phyloP scores from a whole-genome alignment of 2,113 vertebrate genomes.

The Falcunculus frontatus region DNA sequence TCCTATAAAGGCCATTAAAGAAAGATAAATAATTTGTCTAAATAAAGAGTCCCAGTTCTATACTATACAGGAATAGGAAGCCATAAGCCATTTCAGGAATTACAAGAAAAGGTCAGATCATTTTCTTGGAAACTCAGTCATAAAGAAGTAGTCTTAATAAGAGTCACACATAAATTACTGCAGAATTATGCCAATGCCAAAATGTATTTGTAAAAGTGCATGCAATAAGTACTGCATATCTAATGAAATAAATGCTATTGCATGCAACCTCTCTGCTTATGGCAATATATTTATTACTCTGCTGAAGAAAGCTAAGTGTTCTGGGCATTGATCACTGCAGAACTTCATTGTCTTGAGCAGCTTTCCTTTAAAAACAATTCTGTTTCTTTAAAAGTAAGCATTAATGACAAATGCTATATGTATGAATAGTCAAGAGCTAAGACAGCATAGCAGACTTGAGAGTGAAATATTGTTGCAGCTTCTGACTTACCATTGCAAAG shows the following conservation, averaged over 20 bases:
- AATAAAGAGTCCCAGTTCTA: conserved; percentile 47
- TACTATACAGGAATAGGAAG: conserved; percentile 29
- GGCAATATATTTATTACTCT: conserved; percentile 52
- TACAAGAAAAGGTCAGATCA: conserved; percentile 42
- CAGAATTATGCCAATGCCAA: conserved; percentile 33
- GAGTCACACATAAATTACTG: conserved; percentile 49
- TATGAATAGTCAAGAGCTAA: neutral
- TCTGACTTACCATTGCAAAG: neutral
- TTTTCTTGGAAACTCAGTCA: conserved; percentile 56
- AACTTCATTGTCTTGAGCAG: conserved; percentile 53
- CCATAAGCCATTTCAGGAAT: conserved; percentile 29
- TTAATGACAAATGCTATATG: conserved; percentile 26
- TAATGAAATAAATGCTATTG: conserved; percentile 59
- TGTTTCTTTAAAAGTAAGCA: conserved; percentile 38
- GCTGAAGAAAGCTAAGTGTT: conserved; percentile 38
- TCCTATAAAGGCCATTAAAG: conserved; percentile 54
- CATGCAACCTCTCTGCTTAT: neutral
- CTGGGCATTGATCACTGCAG: conserved; percentile 50
- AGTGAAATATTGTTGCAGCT: neutral
- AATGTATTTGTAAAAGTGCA: conserved; percentile 38
- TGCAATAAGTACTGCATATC: conserved; percentile 41
- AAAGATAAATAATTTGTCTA: conserved; percentile 56
- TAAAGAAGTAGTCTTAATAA: conserved; percentile 27
- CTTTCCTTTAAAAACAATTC: conserved; percentile 12
- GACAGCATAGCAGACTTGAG: neutral